Evolutionary conservation across 2,888 invertebrate genomes (phyloP), one percentile per base, ranked within the genome.

Genomic region (Agonopterix subpropinquella): DNA sequence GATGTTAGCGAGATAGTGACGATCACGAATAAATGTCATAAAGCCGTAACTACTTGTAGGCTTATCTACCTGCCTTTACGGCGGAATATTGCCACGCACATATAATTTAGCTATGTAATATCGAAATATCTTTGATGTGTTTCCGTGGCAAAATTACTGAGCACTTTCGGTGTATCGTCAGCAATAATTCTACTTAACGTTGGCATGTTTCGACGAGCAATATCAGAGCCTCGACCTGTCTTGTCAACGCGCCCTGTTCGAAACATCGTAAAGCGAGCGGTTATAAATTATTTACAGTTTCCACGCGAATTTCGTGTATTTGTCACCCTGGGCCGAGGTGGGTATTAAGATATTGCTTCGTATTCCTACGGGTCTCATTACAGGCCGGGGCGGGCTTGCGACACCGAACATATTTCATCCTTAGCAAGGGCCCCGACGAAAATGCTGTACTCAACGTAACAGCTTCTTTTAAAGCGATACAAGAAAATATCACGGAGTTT

Each of bases 301-400:
- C 72, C 73, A 73, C 76, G 77, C 80, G 69, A 81, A 80, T 73
- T 69, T 65, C 65, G 72, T 70, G 79, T 80, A 84, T 86, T 86
- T 85, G 85, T 88, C 86, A 85, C 80, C 73, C 69, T 67, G 68
- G 74, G 74, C 76, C 73, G 70, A 70, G 80, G 76, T 72, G 67
- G 75, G 77, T 87, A 85, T 86, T 86, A 88, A 81, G 87, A 86
- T 85, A 87, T 87, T 87, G 83, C 85, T 79, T 72, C 74, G 75
- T 82, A 82, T 80, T 82, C 88, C 85, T 75, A 61, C 59, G 85
- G 83, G 87, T 64, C 85, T 88, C 87, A 82, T 87, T 85, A 87
- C 72, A 61, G 65, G 68, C 67, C 61, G 71, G 74, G 73, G 76
- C 66, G 73, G 69, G 73, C 66, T 70, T 70, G 65, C 71, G 74